These are phyloP conservation scores for Tenthredo amoena DNA, from an alignment of 2,888 invertebrate species.

Conservation along the genomic window DNA sequence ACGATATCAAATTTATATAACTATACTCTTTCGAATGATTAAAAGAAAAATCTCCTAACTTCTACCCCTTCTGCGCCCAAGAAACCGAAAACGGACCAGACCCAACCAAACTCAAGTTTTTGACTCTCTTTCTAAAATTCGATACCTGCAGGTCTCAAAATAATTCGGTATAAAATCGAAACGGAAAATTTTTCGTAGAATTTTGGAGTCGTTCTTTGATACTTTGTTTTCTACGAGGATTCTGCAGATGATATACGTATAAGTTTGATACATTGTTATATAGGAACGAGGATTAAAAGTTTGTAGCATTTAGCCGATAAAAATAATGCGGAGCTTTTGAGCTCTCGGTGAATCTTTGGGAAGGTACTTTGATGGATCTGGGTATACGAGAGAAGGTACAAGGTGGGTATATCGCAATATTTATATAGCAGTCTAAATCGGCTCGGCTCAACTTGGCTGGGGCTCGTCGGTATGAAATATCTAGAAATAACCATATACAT, in stretches of 20 bases:
- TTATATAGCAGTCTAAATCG: background rate
- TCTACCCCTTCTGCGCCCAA: too few relatives aligned
- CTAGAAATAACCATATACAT: conserved; percentile 55
- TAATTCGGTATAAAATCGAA: too few relatives aligned
- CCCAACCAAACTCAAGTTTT: too few relatives aligned
- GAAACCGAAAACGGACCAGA: too few relatives aligned
- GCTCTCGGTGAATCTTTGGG: background rate
- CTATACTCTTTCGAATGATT: too few relatives aligned
- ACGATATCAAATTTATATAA: too few relatives aligned
- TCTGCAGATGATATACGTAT: background rate
- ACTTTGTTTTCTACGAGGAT: background rate
- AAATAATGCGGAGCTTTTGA: background rate
- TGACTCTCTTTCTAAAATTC: too few relatives aligned
- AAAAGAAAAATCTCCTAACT: too few relatives aligned
- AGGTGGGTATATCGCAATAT: background rate
- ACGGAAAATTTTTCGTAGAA: background rate
- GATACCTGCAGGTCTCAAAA: too few relatives aligned
- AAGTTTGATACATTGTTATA: too few relatives aligned
- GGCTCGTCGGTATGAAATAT: conserved; percentile 4
- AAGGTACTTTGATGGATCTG: background rate
- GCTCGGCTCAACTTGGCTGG: background rate
- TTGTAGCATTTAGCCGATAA: background rate
- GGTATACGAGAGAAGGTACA: background rate
- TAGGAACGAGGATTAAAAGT: background rate
- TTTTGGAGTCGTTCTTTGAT: background rate